Conservation (phyloP, 2,113 vertebrate species). For the Propithecus coquereli region DNA sequence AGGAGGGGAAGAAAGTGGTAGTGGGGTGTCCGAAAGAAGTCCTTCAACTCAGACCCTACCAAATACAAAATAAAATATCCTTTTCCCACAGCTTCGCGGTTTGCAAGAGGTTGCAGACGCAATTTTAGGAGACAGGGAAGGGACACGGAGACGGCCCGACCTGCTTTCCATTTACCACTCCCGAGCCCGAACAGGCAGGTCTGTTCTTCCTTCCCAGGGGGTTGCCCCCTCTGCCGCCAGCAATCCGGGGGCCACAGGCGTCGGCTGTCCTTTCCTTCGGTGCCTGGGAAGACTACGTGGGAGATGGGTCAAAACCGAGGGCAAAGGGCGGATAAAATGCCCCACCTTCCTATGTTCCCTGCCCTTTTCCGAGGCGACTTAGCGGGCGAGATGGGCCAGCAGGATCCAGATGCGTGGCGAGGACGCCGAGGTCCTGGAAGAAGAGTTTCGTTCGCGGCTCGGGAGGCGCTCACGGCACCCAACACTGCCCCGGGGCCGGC, state of each 20-base stretch:
- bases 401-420: rapidly evolving
- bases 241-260: rapidly evolving
- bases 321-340: not conserved
- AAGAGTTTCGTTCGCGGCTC: rapidly evolving
- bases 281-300: rapidly evolving
- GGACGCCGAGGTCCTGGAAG: not conserved
- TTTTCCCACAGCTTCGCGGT: not conserved
- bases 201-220: not conserved
- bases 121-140: not conserved
- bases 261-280: not conserved
- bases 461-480: rapidly evolving
- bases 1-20: not conserved
- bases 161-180: not conserved
- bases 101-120: not conserved
- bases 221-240: not conserved
- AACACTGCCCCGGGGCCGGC: rapidly evolving
- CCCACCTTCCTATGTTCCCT: rapidly evolving
- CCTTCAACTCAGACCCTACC: not conserved
- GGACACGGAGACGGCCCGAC: not conserved
- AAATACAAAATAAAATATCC: not conserved
- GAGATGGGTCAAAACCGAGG: not conserved
- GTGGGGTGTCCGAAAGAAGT: not conserved
- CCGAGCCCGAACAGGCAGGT: rapidly evolving
- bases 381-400: not conserved
- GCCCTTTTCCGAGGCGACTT: not conserved